A percentile compares a stretch with the other conserved stretches of the same genome.
Conservation (phyloP, 2,797 vertebrate species). For the Pygocentrus nattereri region DNA sequence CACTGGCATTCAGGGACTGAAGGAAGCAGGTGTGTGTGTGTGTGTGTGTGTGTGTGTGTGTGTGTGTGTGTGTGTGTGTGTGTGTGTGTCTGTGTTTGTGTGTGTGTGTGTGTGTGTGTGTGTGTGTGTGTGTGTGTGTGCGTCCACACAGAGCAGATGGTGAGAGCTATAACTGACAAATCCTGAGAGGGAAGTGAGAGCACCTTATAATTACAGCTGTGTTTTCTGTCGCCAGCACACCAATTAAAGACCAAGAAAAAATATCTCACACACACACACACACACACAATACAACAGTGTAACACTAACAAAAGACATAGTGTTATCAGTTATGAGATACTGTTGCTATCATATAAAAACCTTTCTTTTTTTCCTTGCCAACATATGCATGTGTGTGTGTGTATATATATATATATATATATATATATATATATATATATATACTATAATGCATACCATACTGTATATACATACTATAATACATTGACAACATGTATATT, state of each 20-base stretch:
- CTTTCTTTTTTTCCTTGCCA: no score
- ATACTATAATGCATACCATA: no score
- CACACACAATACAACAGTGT: conserved; percentile 1
- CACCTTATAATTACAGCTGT: conserved; percentile 61
- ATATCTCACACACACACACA: conserved; percentile 40
- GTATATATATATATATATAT: no score
- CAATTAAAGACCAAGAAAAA: conserved; percentile 49
- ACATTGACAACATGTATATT: no score
- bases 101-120: conserved; percentile 46
- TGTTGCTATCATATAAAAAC: no score
- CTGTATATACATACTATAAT: no score
- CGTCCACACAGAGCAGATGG: conserved; percentile 54
- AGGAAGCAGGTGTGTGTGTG: conserved; percentile 35
- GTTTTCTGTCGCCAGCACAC: conserved; percentile 47
- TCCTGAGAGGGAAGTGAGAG: conserved; percentile 58
- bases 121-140: conserved; percentile 46
- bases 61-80: conserved; percentile 46
- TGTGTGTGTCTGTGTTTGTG: conserved; percentile 47
- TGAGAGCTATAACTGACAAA: conserved; percentile 58
- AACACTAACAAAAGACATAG: no score
- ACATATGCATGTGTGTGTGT: no score
- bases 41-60: conserved; percentile 42
- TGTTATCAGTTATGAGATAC: no score
- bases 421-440: no score
- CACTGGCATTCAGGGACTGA: conserved; percentile 42